Evolutionary conservation across 2,113 vertebrate species (phyloP), one percentile per base, ranked within the genome.

Genomic region (Pholis gunnellus): DNA sequence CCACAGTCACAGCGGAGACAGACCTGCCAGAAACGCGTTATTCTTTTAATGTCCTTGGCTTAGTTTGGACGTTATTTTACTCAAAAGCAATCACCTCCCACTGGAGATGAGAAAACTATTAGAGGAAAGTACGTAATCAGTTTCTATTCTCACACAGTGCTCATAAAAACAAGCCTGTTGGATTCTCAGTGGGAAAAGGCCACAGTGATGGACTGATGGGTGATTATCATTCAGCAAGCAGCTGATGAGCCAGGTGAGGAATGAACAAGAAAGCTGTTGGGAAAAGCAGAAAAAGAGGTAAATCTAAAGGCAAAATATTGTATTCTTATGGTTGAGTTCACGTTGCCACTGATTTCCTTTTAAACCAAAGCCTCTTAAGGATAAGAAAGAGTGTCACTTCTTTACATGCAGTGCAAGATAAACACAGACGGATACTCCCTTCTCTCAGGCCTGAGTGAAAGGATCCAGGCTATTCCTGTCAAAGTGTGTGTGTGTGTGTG

Each of bases 161-260:
- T 42, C 57, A 22, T 9, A 14, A 63, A 27, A 42, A 72, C 56
- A 36, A 46, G 42, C 22, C 57, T 9, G 29, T 31, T 29, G 46
- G 64, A 60, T 27, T 75, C 36, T 36, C 50, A 34, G 17, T 34
- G 44, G 66, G 3, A 20, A 59, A 56, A 66, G 36, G 59, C 31
- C 48, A 38, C 48, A 20, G 63, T 63, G 75, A 80, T 20, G 27
- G 40, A 85, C 84, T 60, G 64, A 48, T 40, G 59, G 59, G 46
- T n/a, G 44, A 71, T 88, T 82, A 78, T 81, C 79, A 72, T 52
- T 80, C 65, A 78, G 29, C 44, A 8, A 31, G 64, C 46, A 44
- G 67, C 71, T 54, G 50, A 56, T 59, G 77, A 57, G 65, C 64
- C 36, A 68, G 59, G 27, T 66, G 59, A 72, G 65, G 44, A 75